Base-by-base conservation (phyloP, 2,797 vertebrate species). In the Ceryle rudis region DNA sequence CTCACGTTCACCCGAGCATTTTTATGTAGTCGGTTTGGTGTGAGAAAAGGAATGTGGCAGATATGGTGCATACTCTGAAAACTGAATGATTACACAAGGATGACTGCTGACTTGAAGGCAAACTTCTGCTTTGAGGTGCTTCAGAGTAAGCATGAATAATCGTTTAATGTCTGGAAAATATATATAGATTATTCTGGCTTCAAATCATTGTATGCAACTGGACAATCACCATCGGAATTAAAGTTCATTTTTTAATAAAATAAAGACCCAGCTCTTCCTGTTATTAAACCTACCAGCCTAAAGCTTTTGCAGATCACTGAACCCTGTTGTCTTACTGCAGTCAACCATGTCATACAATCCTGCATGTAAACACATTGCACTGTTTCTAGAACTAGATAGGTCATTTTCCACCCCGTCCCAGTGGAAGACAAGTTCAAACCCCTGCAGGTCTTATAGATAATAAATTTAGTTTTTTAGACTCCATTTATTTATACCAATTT, bases 61-160 rank as follows among this genome's bases (percentile, higher is more conserved):
- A 31, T 35, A 21, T 3, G 8, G 11, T 22, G 39, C 9, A 2
- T 10, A 25, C 6, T 11, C n/a, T 58, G n/a, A 69, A 77, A 91
- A 52, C 10, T 3, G 5, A 73, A 55, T 0, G 1, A 55, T 33
- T 44, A 33, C 0, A 1, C 11, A 49, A 52, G 6, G 16, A 47
- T 11, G 2, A 0, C 20, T 51, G 35, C 28, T 55, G 31, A 29
- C 62, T 64, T 26, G 22, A 33, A 70, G 72, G 57, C 18, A n/a
- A 55, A 22, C 3, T 31, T 87, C 28, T 65, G 28, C 66, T 85
- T 17, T 46, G 10, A 85, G 37, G 21, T 62, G 37, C 28, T 61
- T 37, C 49, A 58, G 15, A 42, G 26, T 41, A 46, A 42, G 13
- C 22, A 54, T 4, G 8, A 93, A 52, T 39, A 52, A 65, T 64